These are phyloP conservation scores for Mormoops blainvillei DNA, from an alignment of 2,113 vertebrate species.

Conservation along the genomic window DNA sequence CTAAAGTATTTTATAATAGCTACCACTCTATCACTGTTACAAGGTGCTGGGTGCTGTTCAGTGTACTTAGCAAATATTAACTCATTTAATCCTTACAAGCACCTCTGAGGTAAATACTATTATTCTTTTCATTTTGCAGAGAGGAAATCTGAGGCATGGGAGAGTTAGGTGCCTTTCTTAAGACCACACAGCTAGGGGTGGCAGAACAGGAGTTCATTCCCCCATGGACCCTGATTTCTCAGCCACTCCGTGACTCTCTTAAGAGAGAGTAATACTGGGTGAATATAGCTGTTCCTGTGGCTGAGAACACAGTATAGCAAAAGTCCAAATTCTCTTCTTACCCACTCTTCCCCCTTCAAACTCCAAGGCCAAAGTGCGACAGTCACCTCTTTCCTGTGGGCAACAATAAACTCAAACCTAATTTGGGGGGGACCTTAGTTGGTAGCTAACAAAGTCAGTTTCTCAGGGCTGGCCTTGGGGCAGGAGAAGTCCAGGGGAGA, in stretches of 20 bases:
- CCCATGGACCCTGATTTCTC: accelerated
- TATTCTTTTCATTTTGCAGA: background rate
- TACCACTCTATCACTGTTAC: background rate
- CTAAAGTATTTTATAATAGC: background rate
- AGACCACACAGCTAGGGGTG: accelerated
- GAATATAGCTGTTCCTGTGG: accelerated
- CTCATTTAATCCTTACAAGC: background rate
- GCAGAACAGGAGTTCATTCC: background rate
- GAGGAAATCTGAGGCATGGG: background rate
- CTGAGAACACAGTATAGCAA: background rate
- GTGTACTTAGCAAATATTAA: background rate
- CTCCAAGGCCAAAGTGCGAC: background rate
- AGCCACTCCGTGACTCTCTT: background rate
- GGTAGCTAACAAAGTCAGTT: background rate
- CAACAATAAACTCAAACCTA: background rate
- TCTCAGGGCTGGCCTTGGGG: background rate
- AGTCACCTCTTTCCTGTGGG: background rate
- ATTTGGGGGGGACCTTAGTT: background rate
- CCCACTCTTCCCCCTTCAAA: background rate
- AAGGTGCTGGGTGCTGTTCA: background rate
- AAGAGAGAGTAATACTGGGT: background rate
- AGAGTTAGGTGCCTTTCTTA: accelerated
- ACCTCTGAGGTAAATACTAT: background rate
- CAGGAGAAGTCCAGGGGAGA: background rate
- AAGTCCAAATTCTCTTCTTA: background rate